phyloP scores from a whole-genome alignment of 2,797 vertebrate genomes.

The Sebastes variabilis region DNA sequence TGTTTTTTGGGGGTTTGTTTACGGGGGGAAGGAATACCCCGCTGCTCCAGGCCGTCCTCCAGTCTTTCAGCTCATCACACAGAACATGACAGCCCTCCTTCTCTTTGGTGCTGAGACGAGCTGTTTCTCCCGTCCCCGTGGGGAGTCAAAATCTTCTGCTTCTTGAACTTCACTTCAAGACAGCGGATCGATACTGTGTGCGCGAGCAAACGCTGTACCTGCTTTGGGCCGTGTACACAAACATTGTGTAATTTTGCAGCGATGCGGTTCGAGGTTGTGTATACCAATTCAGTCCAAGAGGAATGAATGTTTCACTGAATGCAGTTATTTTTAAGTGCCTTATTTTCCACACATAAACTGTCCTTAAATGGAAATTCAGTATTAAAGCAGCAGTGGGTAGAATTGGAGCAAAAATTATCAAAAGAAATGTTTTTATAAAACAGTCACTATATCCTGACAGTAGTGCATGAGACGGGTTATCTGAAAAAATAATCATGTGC shows the following conservation, averaged over 20 bases:
- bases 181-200: constrained; percentile 76
- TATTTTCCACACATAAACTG: constrained; percentile 18
- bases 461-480: too few relatives aligned
- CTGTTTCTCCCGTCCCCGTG: constrained; percentile 75
- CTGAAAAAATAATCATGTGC: too few relatives aligned
- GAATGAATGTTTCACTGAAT: constrained; percentile 53
- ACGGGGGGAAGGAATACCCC: constrained; percentile 78
- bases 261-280: constrained; percentile 56
- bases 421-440: too few relatives aligned
- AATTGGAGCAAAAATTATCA: too few relatives aligned
- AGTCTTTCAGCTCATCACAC: constrained; percentile 84
- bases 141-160: constrained; percentile 78
- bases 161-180: constrained; percentile 81
- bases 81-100: constrained; percentile 85
- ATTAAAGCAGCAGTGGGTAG: background rate
- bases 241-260: constrained; percentile 67
- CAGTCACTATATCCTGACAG: too few relatives aligned
- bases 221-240: constrained; percentile 68
- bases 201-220: constrained; percentile 54
- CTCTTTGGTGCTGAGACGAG: constrained; percentile 83
- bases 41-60: constrained; percentile 75
- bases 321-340: constrained; percentile 16
- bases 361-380: constrained; percentile 31
- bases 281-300: constrained; percentile 30
- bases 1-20: constrained; percentile 81